Conservation (phyloP, 1,140 invertebrate genomes). For the Phortica variegata region DNA sequence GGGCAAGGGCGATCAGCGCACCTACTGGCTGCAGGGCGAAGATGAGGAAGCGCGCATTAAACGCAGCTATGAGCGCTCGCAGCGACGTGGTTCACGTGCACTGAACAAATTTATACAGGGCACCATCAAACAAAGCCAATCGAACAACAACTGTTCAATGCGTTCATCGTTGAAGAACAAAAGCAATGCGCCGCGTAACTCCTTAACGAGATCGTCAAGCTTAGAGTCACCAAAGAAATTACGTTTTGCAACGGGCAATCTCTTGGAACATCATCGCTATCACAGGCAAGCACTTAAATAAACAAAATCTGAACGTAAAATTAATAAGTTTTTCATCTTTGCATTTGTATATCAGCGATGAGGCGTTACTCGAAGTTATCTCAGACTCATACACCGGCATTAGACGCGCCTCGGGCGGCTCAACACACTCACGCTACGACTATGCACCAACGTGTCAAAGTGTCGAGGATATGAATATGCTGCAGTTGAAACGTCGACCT, state of each 20-base stretch:
- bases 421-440: constrained; percentile 46
- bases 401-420: constrained; percentile 48
- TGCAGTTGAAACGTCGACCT: constrained; percentile 32
- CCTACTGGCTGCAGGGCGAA: constrained; percentile 85
- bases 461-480: constrained; percentile 46
- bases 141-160: constrained; percentile 49
- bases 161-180: constrained; percentile 68
- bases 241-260: constrained; percentile 71
- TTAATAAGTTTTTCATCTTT: no score
- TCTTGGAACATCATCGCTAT: constrained; percentile 66
- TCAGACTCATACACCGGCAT: constrained; percentile 54
- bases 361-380: constrained; percentile 63
- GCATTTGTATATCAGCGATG: constrained; percentile 57
- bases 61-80: constrained; percentile 61
- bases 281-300: constrained; percentile 44
- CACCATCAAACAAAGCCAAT: constrained; percentile 37
- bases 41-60: constrained; percentile 61
- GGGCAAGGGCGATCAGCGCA: constrained; percentile 80
- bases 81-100: constrained; percentile 50
- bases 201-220: constrained; percentile 65
- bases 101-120: constrained; percentile 52
- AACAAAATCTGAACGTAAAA: no score
- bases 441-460: constrained; percentile 57
- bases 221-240: constrained; percentile 78
- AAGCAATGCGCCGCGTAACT: constrained; percentile 41